Evolutionary conservation across 2,113 vertebrate genomes (phyloP).

Genomic region (Heterochromis multidens): DNA sequence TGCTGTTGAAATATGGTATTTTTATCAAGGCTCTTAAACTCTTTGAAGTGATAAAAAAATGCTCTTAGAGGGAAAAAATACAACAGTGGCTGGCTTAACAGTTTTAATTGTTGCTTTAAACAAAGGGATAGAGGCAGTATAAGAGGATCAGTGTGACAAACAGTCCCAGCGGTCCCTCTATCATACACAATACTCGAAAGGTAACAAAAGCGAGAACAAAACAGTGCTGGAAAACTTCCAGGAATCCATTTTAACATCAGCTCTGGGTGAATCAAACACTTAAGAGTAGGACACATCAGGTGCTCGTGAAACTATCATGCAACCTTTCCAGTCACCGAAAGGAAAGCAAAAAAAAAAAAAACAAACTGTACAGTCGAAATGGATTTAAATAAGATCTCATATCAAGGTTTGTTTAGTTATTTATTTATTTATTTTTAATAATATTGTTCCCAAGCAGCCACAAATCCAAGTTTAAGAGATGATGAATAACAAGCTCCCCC

Average conservation of each 20-base stretch:
- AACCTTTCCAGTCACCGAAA: background rate
- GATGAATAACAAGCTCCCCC: conserved; percentile 7
- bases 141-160: conserved; percentile 66
- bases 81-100: conserved; percentile 49
- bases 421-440: background rate
- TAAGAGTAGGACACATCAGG: background rate
- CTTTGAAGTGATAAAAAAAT: conserved; percentile 57
- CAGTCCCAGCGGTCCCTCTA: conserved; percentile 52
- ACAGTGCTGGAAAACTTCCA: conserved; percentile 67
- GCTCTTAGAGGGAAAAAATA: conserved; percentile 33
- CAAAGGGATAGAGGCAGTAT: conserved; percentile 51
- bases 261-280: conserved; percentile 46
- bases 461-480: background rate
- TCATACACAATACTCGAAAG: conserved; percentile 49
- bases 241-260: conserved; percentile 52
- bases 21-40: conserved; percentile 51
- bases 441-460: background rate
- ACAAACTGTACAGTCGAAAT: background rate
- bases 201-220: conserved; percentile 55
- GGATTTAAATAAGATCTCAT: background rate
- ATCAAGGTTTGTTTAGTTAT: background rate
- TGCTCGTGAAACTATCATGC: background rate
- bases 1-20: conserved; percentile 32
- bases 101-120: conserved; percentile 71
- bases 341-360: fast-evolving